Base-by-base conservation (phyloP, 2,888 invertebrate species). In the Dasypolia templi region DNA sequence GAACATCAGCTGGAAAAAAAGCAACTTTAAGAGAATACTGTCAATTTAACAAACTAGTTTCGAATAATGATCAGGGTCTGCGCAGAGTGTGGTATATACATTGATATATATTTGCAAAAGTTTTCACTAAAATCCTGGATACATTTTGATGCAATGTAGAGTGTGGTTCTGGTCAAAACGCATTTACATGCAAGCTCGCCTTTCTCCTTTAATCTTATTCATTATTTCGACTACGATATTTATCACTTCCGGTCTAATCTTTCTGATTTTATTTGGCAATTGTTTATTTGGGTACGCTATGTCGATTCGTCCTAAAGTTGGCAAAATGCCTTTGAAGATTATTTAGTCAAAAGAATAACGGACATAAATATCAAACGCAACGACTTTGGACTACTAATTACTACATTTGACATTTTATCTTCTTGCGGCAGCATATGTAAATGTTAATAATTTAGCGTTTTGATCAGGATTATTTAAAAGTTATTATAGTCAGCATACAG, bases 1-100 rank as follows among this genome's bases (percentile, higher is more conserved):
- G 92, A 97, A 94, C 83, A 97, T 93, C 91, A 97, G 82, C 97
- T 97, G 91, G 3, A n/a, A 42, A 67, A 56, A 53, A 32, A 0
- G 32, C 7, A 32, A 44, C 7, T 6, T 14, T 3, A 11, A 61
- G 74, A 51, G 3, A 46, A 42, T 2, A 55, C 9, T 51, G 11
- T 19, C 0, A 35, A 14, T 29, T 22, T 39, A 39, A 17, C 35
- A 1, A 12, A 29, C 22, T 6, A 26, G 12, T 44, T 55, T 6
- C 11, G 7, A 22, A 49, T 35, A 5, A 19, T n/a, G 42, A n/a
- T n/a, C 32, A 14, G 17, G 12, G 32, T 44, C 7, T 19, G 26
- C 3, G 12, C n/a, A 35, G 9, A 32, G 6, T 6, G 0, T 44
- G 44, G 3, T 62, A 44, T 62, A 26, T 44, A 44, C 14, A 19